phyloP scores from a whole-genome alignment of 35 echinoderm and acorn worm species.

The Heliocidaris tuberculata region DNA sequence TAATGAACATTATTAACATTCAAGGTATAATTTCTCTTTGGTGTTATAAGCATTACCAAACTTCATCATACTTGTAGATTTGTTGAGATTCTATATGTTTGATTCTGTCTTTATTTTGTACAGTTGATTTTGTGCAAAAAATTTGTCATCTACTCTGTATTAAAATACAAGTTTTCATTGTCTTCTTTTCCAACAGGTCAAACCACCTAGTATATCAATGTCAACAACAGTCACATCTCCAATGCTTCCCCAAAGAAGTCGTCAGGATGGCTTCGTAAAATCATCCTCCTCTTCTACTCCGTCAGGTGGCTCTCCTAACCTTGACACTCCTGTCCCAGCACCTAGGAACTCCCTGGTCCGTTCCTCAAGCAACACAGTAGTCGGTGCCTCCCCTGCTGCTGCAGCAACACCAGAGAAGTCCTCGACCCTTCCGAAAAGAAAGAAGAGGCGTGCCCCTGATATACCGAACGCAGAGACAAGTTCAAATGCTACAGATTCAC shows the following conservation, averaged over 20 bases:
- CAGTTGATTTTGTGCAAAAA: no score
- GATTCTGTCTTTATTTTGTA: no score
- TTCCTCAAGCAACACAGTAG: constrained; percentile 15
- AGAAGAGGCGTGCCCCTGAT: constrained; percentile 27
- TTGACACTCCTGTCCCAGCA: constrained; percentile 5
- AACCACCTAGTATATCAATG: constrained; percentile 6
- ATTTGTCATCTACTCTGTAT: neutral
- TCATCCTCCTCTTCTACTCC: neutral
- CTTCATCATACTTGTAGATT: no score
- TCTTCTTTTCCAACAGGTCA: neutral
- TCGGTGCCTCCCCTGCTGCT: neutral
- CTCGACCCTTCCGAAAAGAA: neutral
- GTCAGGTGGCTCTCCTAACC: neutral
- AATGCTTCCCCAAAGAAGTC: neutral
- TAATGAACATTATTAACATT: no score
- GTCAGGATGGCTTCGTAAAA: neutral
- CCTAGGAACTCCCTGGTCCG: constrained; percentile 16
- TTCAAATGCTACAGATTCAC: neutral
- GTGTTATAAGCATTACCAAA: no score
- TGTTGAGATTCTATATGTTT: no score
- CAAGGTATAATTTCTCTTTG: no score
- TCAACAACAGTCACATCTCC: constrained; percentile 24
- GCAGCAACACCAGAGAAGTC: neutral
- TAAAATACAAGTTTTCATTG: neutral
- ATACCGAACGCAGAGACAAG: neutral